Base-by-base conservation (phyloP, 2,888 invertebrate genomes). In the Epistrophella euchroma region DNA sequence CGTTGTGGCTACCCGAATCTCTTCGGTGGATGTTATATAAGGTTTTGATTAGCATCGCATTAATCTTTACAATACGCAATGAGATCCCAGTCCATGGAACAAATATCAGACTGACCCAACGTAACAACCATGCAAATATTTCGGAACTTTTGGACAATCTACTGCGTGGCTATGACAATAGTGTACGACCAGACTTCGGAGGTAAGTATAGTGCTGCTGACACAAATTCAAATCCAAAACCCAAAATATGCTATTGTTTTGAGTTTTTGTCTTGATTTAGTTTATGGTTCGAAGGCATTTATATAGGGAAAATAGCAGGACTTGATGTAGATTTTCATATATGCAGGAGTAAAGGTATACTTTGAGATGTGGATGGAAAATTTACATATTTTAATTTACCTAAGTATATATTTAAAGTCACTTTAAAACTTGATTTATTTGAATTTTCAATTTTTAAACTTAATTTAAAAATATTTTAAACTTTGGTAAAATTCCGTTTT, bases 121-220 rank as follows among this genome's bases (percentile, higher is more conserved):
- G 94, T 90, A 95, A 95, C 91, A 95, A 95, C 91, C 95, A 95
- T 92, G 94, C 94, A 88, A 96, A 96, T 91, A 95, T 96, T 88
- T 96, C 96, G 19, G 94, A 94, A 74, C 93, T 97, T 62, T 91
- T 97, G 90, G 96, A 97, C 91, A 95, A 95, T 92, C 93, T 97
- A 80, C 94, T 97, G 73, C 93, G 95, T 79, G 96, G 96, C 77
- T 97, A 97, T 92, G 97, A 97, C 92, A 96, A 96, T 91, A 96
- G 96, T 90, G 94, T 97, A 47, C 93, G 97, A 73, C 97, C 97
- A 22, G 96, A 95, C 90, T 96, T 96, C 90, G 96, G 96, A 91
- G 96, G 96, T 96, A 92, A 93, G 93, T 47, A 11, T 47, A 11
- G 1, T 90, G 35, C 19, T 68, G 28, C 19, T 60, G 60, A 60